Base-by-base conservation (phyloP, 1,140 invertebrate genomes). In the Drosophila equinoxialis region DNA sequence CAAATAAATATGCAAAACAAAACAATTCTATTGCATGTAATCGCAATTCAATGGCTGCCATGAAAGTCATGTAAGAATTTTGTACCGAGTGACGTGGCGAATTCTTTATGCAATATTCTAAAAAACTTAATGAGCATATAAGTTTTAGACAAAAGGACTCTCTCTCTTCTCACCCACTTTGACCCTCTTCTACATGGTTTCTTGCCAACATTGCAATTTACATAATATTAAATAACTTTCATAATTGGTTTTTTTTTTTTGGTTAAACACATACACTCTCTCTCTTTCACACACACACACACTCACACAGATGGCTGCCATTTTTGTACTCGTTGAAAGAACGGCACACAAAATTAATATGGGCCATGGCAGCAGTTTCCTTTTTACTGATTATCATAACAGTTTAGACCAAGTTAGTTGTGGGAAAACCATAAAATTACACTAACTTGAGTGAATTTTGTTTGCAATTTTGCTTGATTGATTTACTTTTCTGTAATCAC, bases 201-300 rank as follows among this genome's bases (percentile, higher is more conserved):
- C 45, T 20, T 10, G 17, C 45, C 45, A 20, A 6, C n/a, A 23
- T 51, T 20, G 45, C 45, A 51, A 51, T 51, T 51, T 51, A 11
- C 45, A 51, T 51, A 51, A 51, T 51, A 51, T 51, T 51, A 51
- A 51, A 51, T 20, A 51, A 51, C 6, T 51, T 51, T 51, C 17
- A 51, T 51, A 51, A 23, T 51, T 51, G 17, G 6, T 17, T 17
- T 14, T 48, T 48, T 20, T 20, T 48, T 30, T 30, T 30, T 0
- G 30, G 42, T 48, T 48, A 17, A 48, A 48, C 17, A 51, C 45
- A 51, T 14, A 51, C 20, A 51, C 17, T 23, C 45, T 11, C 8
- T 23, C 17, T 23, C 17, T 23, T 1, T 23, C 17, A 11, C 17
- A 51, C 14, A 45, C 42, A 45, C 8, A 48, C 6, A 20, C 3